phyloP scores from a whole-genome alignment of 2,113 vertebrate species.

The Periophthalmodon schlosseri region DNA sequence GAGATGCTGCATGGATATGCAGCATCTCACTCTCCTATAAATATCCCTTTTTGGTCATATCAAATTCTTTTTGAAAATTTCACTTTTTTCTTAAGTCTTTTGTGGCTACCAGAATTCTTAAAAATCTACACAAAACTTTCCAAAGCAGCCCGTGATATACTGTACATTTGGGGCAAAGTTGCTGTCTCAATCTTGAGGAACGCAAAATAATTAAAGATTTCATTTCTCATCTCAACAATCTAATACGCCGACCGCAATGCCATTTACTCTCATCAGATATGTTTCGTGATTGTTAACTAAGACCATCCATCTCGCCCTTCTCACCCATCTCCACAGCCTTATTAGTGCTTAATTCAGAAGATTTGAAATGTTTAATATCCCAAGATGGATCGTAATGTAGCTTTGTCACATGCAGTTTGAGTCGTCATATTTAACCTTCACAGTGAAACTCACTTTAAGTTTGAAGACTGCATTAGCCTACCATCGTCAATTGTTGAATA shows the following conservation, averaged over 20 bases:
- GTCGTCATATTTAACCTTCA: constrained; percentile 79
- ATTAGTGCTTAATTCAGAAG: constrained; percentile 81
- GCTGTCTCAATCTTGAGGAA: constrained; percentile 7
- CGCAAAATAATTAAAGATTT: constrained; percentile 53
- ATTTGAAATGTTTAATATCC: constrained; percentile 84
- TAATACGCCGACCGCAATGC: constrained; percentile 62
- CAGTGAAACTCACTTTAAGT: constrained; percentile 64
- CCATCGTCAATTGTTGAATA: constrained; percentile 60
- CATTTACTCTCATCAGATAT: constrained; percentile 62
- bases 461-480: constrained; percentile 61
- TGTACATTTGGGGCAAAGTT: constrained; percentile 17
- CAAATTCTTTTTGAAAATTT: too few species aligned
- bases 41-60: too few species aligned
- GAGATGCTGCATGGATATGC: too few species aligned
- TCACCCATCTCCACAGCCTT: constrained; percentile 66
- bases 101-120: too few species aligned
- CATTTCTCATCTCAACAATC: constrained; percentile 52
- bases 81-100: too few species aligned
- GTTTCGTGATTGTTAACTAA: constrained; percentile 68
- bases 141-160: too few species aligned
- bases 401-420: constrained; percentile 80
- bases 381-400: constrained; percentile 83
- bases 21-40: too few species aligned
- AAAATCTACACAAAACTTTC: too few species aligned
- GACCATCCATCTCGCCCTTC: constrained; percentile 77